A percentile compares a stretch with the other conserved stretches of the same genome.
phyloP scores from a whole-genome alignment of 2,113 vertebrate species.

The Apaloderma vittatum region DNA sequence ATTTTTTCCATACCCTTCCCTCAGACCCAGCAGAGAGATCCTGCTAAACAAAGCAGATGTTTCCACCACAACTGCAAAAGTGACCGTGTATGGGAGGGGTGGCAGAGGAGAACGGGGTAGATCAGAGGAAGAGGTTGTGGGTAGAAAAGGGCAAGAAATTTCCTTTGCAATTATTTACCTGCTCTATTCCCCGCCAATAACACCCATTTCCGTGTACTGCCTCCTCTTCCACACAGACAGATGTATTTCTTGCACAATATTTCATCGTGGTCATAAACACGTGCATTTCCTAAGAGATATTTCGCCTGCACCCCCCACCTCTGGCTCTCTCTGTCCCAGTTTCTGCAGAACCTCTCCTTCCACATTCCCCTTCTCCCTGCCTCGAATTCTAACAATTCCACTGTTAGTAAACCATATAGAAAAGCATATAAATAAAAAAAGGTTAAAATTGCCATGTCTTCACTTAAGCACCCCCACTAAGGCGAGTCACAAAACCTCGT shows the following conservation, averaged over 20 bases:
- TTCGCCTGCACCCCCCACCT: background rate
- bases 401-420: background rate
- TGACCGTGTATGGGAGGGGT: fast-evolving
- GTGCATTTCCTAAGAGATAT: fast-evolving
- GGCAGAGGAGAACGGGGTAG: background rate
- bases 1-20: background rate
- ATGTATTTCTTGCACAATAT: background rate
- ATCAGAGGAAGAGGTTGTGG: background rate
- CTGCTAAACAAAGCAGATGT: background rate
- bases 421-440: background rate
- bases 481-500: background rate
- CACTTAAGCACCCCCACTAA: background rate
- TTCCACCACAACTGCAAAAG: background rate
- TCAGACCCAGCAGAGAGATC: background rate
- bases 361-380: background rate
- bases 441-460: background rate
- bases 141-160: background rate
- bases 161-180: background rate
- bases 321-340: background rate
- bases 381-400: background rate
- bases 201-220: background rate
- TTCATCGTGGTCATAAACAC: background rate
- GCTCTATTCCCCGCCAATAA: background rate
- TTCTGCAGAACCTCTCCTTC: background rate
- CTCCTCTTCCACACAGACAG: background rate